Base-by-base conservation (phyloP, 2,888 invertebrate species). In the Athetis lepigone region DNA sequence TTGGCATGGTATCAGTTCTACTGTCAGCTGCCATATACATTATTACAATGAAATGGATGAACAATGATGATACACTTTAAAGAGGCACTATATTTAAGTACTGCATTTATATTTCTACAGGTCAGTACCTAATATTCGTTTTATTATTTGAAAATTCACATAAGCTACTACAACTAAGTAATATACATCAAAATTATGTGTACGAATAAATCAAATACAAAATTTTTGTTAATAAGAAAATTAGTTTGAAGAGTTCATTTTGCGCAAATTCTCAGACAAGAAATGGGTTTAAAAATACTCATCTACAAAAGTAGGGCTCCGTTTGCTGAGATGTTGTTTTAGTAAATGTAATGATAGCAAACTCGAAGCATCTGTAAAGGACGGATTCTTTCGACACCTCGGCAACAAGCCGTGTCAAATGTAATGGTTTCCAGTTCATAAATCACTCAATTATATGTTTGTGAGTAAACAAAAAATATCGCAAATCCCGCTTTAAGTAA, bases 391-490 rank as follows among this genome's bases (percentile, higher is more conserved):
- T 94, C 93, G 80, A 84, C 94, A 88, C 90, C 77, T 89, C 78
- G 75, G 84, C 84, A 91, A 89, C 88, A 85, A 90, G 89, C 89
- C 91, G 88, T 92, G 93, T 90, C 93, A 85, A 86, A 83, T 82
- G 78, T 90, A 92, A 93, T 91, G 90, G 88, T 86, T 81, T 71
- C 56, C 52, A 85, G 82, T 91, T 84, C 91, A 94, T 95, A 88
- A 94, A 95, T 95, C 94, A 95, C 90, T 91, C 89, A 92, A 92
- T 94, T 92, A 92, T 83, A 79, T 82, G 79, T 82, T 82, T 75
- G 73, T 74, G 79, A 79, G 72, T 70, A 74, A 76, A 77, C 72
- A 83, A 84, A 86, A 86, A 88, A 86, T 82, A 87, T 88, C 84
- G 92, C 91, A 89, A 91, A 91, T 87, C 81, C 77, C 66, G 71